These are phyloP conservation scores for Andrena praecox DNA, from an alignment of 2,888 invertebrate species.

Conservation along the genomic window DNA sequence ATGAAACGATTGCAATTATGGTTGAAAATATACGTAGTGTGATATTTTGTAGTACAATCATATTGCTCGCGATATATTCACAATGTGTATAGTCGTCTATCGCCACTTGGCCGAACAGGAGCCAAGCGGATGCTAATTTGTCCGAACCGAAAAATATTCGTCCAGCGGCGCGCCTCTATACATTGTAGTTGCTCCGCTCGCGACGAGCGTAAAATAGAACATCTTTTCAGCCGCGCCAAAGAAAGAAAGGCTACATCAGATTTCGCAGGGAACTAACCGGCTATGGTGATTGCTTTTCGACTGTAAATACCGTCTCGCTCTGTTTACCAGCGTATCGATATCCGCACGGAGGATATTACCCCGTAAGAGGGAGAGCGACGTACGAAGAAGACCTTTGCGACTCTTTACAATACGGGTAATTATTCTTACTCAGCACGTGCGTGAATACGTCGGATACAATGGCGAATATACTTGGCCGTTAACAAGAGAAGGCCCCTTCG, in stretches of 20 bases:
- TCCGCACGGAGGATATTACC: slow-evolving; percentile 47
- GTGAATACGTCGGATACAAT: slow-evolving; percentile 64
- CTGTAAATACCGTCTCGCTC: slow-evolving; percentile 29
- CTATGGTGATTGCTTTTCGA: slow-evolving; percentile 33
- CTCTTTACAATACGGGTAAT: slow-evolving; percentile 59
- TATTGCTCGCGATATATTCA: slow-evolving; percentile 61
- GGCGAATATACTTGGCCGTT: slow-evolving; percentile 67
- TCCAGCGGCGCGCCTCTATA: slow-evolving; percentile 17
- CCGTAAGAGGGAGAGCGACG: slow-evolving; percentile 57
- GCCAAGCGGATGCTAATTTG: slow-evolving; percentile 40
- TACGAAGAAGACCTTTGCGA: slow-evolving; percentile 54
- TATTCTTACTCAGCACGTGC: slow-evolving; percentile 62
- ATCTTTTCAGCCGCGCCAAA: slow-evolving; percentile 23
- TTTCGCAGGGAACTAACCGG: slow-evolving; percentile 35
- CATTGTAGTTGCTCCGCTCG: background rate
- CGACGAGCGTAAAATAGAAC: slow-evolving; percentile 31
- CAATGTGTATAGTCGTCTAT: slow-evolving; percentile 39
- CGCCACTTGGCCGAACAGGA: slow-evolving; percentile 18
- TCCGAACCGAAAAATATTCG: slow-evolving; percentile 26
- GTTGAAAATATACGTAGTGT: slow-evolving; percentile 58
- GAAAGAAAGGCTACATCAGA: slow-evolving; percentile 33
- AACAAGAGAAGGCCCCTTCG: slow-evolving; percentile 48
- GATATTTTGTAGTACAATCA: slow-evolving; percentile 40
- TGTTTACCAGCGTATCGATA: slow-evolving; percentile 27
- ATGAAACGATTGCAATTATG: slow-evolving; percentile 43